Evolutionary conservation across 2,888 invertebrate genomes (phyloP), one percentile per base, ranked within the genome.

Genomic region (Pinctada fucata): DNA sequence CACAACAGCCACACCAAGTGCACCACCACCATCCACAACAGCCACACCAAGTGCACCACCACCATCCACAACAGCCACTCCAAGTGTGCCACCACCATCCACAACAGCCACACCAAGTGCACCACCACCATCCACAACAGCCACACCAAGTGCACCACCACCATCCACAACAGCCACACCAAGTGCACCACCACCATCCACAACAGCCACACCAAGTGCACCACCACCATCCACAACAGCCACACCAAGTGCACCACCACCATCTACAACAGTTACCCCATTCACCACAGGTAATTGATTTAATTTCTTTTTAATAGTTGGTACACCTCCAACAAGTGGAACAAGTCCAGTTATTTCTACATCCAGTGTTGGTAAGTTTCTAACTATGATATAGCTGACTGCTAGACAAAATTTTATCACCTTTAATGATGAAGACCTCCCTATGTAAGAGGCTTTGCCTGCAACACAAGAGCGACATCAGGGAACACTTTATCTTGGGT

Each of bases 191-290:
- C 58, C 58, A 58, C 58, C 58, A 58, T 58, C 58, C 58, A 58
- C 58, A 58, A 58, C 58, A 58, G 58, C 58, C 58, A 58, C 58
- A 1, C 58, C 58, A 58, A 58, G 58, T 45, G 68, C 1, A 1
- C 66, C n/a, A 16, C 66, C 47, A 8, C 68, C 68, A 48, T 49
- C 50, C 31, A 8, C 16, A 66, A 66, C 31, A 66, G 16, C 51
- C 48, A 8, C 63, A 66, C 74, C 66, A 66, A 13, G 16, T 63
- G 63, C 1, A 49, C 13, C 66, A 74, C 50, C 69, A 50, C 67
- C 51, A 75, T 77, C 5, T 81, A 68, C 69, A 79, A 73, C 58
- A 72, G 75, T 73, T 58, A 45, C 47, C 51, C 58, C 45, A 52
- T 31, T 10, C 31, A 51, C 58, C 58, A 58, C 58, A 10, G n/a